These are phyloP conservation scores for Drosophila nigritarsus DNA, from an alignment of 2,888 invertebrate genomes.

Conservation along the genomic window DNA sequence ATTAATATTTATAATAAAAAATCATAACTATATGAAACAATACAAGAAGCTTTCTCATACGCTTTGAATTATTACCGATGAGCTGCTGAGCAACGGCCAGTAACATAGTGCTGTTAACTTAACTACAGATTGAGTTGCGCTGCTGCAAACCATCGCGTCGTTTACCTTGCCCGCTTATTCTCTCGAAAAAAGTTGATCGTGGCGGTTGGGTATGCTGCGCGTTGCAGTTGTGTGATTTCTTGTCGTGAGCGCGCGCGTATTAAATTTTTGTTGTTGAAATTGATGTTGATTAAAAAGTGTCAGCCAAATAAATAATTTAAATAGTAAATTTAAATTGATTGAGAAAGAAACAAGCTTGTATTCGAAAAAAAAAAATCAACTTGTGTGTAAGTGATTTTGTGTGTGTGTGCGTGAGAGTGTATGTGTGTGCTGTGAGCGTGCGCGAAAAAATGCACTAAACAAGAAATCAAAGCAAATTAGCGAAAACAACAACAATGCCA, in stretches of 20 bases:
- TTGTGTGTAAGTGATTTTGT: conserved; percentile 11
- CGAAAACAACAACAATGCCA: conserved; percentile 46
- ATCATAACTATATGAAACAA: not conserved
- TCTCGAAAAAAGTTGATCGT: conserved; percentile 25
- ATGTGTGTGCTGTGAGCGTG: conserved; percentile 36
- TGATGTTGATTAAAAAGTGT: conserved; percentile 45
- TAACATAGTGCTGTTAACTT: conserved; percentile 24
- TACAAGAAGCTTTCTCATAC: not conserved
- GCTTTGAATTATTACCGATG: not conserved
- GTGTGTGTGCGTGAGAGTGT: conserved; percentile 7
- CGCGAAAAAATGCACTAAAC: conserved; percentile 69
- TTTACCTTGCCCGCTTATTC: conserved; percentile 35
- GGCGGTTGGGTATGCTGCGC: conserved; percentile 15
- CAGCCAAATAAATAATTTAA: conserved; percentile 35
- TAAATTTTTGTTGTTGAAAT: conserved; percentile 28
- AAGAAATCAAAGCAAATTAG: conserved; percentile 44
- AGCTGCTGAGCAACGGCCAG: not conserved
- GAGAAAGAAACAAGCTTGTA: conserved; percentile 38
- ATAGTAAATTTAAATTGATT: conserved; percentile 35
- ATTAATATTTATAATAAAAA: not conserved
- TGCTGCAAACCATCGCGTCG: not conserved
- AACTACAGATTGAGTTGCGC: conserved; percentile 20
- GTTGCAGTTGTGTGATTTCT: not conserved
- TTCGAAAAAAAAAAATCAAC: conserved; percentile 21
- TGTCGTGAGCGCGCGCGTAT: conserved; percentile 21